These are phyloP conservation scores for Drosophila silvestris DNA, from an alignment of 2,888 invertebrate genomes.

Conservation along the genomic window DNA sequence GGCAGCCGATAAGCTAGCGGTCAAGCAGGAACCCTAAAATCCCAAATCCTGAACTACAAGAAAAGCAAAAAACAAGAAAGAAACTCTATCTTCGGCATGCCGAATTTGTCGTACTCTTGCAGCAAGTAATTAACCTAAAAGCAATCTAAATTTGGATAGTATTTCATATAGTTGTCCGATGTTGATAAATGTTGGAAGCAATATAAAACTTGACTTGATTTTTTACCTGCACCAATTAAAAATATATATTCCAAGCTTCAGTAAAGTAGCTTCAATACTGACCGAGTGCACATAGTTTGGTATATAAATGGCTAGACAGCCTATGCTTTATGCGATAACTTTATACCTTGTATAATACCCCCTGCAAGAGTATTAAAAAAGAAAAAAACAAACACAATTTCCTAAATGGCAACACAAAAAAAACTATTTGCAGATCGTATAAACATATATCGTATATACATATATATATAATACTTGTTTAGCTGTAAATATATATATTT, in stretches of 20 bases:
- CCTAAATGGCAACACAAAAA: constrained; percentile 50
- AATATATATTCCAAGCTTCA: not conserved
- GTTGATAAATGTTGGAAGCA: not conserved
- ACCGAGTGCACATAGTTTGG: not conserved
- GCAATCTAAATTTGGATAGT: not conserved
- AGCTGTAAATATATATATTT: constrained; percentile 72
- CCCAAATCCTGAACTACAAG: constrained; percentile 15
- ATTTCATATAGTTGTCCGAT: not conserved
- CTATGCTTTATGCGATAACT: not conserved
- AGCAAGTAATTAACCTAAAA: not conserved
- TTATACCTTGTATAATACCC: too few species aligned
- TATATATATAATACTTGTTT: constrained; percentile 47
- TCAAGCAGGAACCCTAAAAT: constrained; percentile 55
- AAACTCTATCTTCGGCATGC: not conserved
- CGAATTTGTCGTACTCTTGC: constrained; percentile 1
- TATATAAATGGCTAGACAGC: not conserved
- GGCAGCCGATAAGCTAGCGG: constrained; percentile 26
- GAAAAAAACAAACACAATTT: constrained; percentile 34
- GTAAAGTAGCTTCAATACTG: not conserved
- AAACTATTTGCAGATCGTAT: constrained; percentile 56
- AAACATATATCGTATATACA: not conserved
- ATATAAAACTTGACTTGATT: not conserved
- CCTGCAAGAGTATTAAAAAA: not conserved
- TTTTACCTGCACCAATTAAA: not conserved
- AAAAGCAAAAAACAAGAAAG: constrained; percentile 3